phyloP scores from a whole-genome alignment of 1,140 invertebrate genomes.

The Pachypeltis micranthus region DNA sequence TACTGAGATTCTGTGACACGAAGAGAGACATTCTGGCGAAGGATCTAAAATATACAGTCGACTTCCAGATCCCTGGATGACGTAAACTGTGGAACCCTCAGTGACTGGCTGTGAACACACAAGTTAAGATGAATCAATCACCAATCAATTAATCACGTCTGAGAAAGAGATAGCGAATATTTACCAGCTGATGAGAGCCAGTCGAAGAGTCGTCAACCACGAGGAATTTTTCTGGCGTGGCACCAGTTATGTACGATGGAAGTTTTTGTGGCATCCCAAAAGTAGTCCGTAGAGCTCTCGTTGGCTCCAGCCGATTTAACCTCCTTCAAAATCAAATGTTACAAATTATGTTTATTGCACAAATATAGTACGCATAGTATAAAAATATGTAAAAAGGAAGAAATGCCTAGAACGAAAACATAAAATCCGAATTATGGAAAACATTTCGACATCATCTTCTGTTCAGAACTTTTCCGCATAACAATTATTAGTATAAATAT shows the following conservation, averaged over 20 bases:
- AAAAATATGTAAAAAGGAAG: no score
- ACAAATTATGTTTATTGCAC: no score
- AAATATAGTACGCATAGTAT: no score
- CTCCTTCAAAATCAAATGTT: no score
- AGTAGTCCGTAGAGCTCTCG: conserved; percentile 46
- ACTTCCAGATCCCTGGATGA: conserved; percentile 51
- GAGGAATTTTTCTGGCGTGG: conserved; percentile 57
- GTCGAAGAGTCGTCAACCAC: conserved; percentile 52
- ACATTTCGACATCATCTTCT: no score
- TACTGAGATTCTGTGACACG: conserved; percentile 50
- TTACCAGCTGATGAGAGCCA: conserved; percentile 44
- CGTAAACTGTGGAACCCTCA: conserved; percentile 61
- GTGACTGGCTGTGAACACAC: conserved; percentile 45
- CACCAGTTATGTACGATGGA: conserved; percentile 43
- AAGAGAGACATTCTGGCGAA: conserved; percentile 49
- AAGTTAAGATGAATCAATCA: conserved; percentile 6
- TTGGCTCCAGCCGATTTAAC: conserved; percentile 54
- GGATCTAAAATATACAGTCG: conserved; percentile 51
- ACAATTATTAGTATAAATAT: no score
- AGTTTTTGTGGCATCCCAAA: conserved; percentile 46
- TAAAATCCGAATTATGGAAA: no score
- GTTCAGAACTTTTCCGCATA: no score
- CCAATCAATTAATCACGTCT: conserved; percentile 4
- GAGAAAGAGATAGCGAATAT: conserved; percentile 10
- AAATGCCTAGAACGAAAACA: no score